These are phyloP conservation scores for Pachypeltis micranthus DNA, from an alignment of 1,140 invertebrate genomes.

Conservation along the genomic window DNA sequence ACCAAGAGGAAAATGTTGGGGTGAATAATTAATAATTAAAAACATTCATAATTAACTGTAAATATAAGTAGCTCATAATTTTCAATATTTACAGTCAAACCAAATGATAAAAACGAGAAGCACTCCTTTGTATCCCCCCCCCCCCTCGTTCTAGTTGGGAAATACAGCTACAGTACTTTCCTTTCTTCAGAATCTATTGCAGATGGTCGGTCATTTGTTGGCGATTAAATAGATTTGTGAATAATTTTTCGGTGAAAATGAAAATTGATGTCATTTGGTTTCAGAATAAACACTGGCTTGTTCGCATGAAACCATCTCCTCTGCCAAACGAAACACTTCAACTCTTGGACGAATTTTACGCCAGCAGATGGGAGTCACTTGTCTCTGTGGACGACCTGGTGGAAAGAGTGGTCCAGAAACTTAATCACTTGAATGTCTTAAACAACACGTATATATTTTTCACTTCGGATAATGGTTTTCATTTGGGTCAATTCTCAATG, in stretches of 20 bases:
- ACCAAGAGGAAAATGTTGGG: too few species aligned
- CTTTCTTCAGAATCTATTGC: too few species aligned
- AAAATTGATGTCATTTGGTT: constrained; percentile 22
- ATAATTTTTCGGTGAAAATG: too few species aligned
- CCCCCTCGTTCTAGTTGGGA: too few species aligned
- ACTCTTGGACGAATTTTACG: constrained; percentile 53
- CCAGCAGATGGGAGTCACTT: constrained; percentile 60
- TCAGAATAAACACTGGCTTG: constrained; percentile 70
- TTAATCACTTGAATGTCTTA: constrained; percentile 43
- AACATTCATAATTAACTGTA: too few species aligned
- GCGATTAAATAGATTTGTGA: constrained; percentile 7
- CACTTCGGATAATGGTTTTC: constrained; percentile 82
- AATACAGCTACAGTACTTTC: too few species aligned
- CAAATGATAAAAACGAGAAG: too few species aligned
- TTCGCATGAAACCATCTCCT: constrained; percentile 48
- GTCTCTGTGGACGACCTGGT: constrained; percentile 80
- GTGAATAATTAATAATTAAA: too few species aligned
- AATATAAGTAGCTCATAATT: too few species aligned
- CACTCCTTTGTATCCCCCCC: too few species aligned
- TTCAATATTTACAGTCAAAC: too few species aligned
- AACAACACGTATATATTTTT: constrained; percentile 70
- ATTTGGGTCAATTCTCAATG: constrained; percentile 75
- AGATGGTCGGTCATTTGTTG: neutral
- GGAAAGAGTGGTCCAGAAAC: constrained; percentile 42
- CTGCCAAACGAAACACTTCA: constrained; percentile 44